Evolutionary conservation across 2,888 invertebrate genomes (phyloP).

Genomic region (Thumatha senex): DNA sequence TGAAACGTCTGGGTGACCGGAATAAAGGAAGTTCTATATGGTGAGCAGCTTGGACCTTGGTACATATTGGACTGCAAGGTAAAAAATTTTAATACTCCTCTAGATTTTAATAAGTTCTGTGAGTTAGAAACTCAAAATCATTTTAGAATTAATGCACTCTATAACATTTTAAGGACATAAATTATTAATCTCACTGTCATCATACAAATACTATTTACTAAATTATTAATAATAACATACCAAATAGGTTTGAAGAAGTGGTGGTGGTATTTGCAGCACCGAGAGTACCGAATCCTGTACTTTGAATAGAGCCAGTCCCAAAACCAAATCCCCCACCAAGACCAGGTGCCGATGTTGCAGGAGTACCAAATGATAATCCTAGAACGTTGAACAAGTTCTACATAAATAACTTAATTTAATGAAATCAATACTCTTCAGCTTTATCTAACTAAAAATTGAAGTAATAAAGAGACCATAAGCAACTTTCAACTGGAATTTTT

Average conservation of each 20-base stretch:
- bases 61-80: slow-evolving; percentile 24
- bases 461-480: too few species aligned
- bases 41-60: slow-evolving; percentile 28
- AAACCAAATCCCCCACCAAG: slow-evolving; percentile 69
- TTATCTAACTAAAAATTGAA: too few species aligned
- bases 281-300: slow-evolving; percentile 52
- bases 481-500: too few species aligned
- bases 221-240: too few species aligned
- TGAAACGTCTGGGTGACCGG: slow-evolving; percentile 65
- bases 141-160: too few species aligned
- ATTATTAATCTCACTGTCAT: too few species aligned
- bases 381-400: slow-evolving; percentile 8
- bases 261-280: slow-evolving; percentile 54
- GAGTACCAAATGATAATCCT: slow-evolving; percentile 52
- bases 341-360: slow-evolving; percentile 44
- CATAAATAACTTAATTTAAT: too few species aligned
- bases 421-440: too few species aligned
- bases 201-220: too few species aligned
- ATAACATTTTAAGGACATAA: too few species aligned
- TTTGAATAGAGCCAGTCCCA: slow-evolving; percentile 49
- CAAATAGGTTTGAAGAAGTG: slow-evolving; percentile 58
- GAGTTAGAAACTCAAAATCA: too few species aligned
- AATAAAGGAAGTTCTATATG: slow-evolving; percentile 36
- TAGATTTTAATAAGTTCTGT: neutral
- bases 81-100: neutral